Conservation (phyloP, 1,140 invertebrate species). For the Sarcophaga bullata region DNA sequence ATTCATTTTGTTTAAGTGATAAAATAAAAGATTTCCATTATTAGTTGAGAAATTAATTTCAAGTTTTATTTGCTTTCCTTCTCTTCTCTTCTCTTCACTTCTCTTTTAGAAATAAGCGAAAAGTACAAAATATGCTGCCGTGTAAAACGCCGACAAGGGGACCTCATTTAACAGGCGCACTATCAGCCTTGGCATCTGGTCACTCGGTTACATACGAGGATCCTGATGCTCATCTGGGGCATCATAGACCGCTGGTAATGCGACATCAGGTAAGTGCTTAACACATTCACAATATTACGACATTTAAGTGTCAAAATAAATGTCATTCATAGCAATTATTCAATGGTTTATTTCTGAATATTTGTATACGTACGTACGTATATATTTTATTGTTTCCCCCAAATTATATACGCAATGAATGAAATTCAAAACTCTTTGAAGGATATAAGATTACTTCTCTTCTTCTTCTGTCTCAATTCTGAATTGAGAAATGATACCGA, state of each 20-base stretch:
- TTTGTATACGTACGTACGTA: background rate
- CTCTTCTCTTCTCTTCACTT: slow-evolving; percentile 49
- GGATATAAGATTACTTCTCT: background rate
- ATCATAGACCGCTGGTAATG: slow-evolving; percentile 63
- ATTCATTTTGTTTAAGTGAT: background rate
- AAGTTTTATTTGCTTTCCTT: slow-evolving; percentile 22
- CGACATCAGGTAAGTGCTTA: slow-evolving; percentile 61
- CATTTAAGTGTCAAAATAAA: slow-evolving; percentile 19
- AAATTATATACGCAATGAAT: background rate
- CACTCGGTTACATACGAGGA: slow-evolving; percentile 73
- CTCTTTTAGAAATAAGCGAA: slow-evolving; percentile 75
- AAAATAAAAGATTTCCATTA: background rate
- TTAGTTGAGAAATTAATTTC: slow-evolving; percentile 5
- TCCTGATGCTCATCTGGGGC: slow-evolving; percentile 64
- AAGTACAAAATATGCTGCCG: slow-evolving; percentile 77
- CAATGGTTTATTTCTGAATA: background rate
- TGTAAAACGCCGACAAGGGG: slow-evolving; percentile 74
- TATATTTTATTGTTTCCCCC: background rate
- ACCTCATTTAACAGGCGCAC: slow-evolving; percentile 65
- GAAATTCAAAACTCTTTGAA: background rate
- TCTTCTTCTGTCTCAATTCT: too few relatives aligned
- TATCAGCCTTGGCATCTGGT: slow-evolving; percentile 55
- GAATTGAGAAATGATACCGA: too few relatives aligned
- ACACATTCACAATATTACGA: background rate
- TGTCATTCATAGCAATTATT: background rate